Percentiles rank a stretch among this genome's conserved stretches.
Conservation (phyloP, 1,140 invertebrate species). For the Drosophila punjabiensis region DNA sequence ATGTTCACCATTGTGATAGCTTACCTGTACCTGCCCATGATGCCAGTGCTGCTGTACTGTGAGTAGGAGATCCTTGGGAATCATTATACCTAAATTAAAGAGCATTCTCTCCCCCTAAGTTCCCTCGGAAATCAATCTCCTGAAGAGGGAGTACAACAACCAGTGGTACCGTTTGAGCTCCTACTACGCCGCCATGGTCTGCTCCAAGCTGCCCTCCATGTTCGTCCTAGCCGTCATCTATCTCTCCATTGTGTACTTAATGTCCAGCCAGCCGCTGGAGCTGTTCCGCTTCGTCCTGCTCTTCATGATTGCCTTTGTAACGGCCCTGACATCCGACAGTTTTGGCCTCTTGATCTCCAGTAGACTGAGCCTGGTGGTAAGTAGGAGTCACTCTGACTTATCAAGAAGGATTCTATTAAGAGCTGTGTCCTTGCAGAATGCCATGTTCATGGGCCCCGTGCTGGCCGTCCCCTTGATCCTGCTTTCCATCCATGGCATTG, state of each 20-base stretch:
- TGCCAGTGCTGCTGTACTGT: conserved; percentile 92
- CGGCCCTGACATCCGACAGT: conserved; percentile 91
- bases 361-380: conserved; percentile 90
- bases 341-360: conserved; percentile 91
- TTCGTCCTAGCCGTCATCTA: conserved; percentile 92
- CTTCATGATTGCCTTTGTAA: conserved; percentile 88
- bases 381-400: conserved; percentile 67
- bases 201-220: conserved; percentile 90
- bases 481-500: conserved; percentile 91
- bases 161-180: conserved; percentile 96
- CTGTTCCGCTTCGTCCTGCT: conserved; percentile 90
- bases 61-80: conserved; percentile 79
- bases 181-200: conserved; percentile 94
- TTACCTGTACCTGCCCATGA: conserved; percentile 92
- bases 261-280: conserved; percentile 95
- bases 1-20: conserved; percentile 91
- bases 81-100: accelerated
- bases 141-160: conserved; percentile 97
- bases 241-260: conserved; percentile 92
- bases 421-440: conserved; percentile 87
- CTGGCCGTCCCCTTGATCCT: conserved; percentile 91
- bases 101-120: conserved; percentile 88
- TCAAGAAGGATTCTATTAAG: neutral
- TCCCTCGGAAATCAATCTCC: conserved; percentile 93
- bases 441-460: conserved; percentile 92